Percentiles rank a stretch among this genome's conserved stretches.
These are phyloP conservation scores for Australoheros facetus DNA, from an alignment of 2,797 vertebrate genomes.

Conservation along the genomic window DNA sequence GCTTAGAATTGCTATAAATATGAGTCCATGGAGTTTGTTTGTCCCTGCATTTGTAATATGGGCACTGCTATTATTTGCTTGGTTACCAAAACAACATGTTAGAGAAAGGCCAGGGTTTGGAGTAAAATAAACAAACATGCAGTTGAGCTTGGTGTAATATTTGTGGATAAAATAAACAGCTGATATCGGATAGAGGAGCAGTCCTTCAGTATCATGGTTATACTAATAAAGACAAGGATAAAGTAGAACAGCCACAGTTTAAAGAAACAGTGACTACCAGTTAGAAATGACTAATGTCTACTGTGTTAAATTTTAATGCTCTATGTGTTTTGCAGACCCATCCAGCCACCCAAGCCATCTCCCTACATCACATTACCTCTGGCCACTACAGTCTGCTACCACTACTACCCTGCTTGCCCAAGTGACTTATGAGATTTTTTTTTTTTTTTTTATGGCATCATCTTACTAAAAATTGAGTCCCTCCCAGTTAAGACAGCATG, in stretches of 20 bases:
- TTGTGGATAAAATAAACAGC: not conserved
- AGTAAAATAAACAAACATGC: not conserved
- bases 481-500: not conserved
- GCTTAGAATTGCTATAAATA: not conserved
- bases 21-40: not conserved
- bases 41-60: not conserved
- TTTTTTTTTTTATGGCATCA: not conserved
- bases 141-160: not conserved
- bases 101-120: not conserved
- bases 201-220: not conserved
- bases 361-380: not conserved
- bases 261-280: not conserved
- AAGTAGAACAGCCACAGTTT: not conserved
- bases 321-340: not conserved
- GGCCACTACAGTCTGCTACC: not conserved
- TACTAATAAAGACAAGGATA: not conserved
- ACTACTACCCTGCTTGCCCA: not conserved
- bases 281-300: not conserved
- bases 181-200: not conserved
- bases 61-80: not conserved
- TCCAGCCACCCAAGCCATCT: not conserved
- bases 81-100: not conserved
- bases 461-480: not conserved
- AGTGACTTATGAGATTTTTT: not conserved
- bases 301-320: not conserved